Percentiles rank a stretch among this genome's conserved stretches.
Evolutionary conservation across 2,113 vertebrate genomes (phyloP).

Genomic region (Silurus glanis): DNA sequence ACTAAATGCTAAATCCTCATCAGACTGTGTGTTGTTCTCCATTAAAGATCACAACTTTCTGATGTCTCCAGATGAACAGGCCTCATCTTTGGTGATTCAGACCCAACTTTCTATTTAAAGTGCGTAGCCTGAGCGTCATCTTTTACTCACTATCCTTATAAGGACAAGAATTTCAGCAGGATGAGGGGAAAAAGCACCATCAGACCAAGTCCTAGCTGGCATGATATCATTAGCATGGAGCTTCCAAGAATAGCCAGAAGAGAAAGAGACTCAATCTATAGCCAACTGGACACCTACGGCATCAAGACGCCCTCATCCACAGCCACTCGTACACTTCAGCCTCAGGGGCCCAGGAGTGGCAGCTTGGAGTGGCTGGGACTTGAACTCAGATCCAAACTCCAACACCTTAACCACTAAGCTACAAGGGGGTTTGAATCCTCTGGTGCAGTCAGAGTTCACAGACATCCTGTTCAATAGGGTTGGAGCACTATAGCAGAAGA

Average conservation of each 20-base stretch:
- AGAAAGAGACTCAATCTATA: conserved; percentile 2
- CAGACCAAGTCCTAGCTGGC: conserved; percentile 44
- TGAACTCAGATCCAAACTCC: too few relatives aligned
- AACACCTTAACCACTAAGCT: too few relatives aligned
- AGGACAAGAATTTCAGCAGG: conserved; percentile 25
- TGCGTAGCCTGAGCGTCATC: conserved; percentile 2
- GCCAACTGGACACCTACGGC: too few relatives aligned
- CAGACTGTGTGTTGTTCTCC: background rate
- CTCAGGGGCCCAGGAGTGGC: too few relatives aligned
- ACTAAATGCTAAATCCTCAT: too few relatives aligned
- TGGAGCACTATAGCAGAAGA: too few relatives aligned
- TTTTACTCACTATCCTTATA: conserved; percentile 40
- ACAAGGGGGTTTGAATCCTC: too few relatives aligned
- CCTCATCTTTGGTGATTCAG: background rate
- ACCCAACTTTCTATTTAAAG: conserved; percentile 35
- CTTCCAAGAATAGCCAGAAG: conserved; percentile 48
- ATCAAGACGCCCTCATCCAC: too few relatives aligned
- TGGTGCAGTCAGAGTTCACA: too few relatives aligned
- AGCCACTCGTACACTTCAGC: too few relatives aligned
- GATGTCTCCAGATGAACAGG: background rate
- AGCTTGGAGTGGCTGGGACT: too few relatives aligned
- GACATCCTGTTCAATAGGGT: too few relatives aligned
- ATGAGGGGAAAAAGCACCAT: conserved; percentile 12
- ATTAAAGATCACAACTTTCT: background rate
- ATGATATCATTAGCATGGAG: conserved; percentile 45